Percentiles rank a stretch among this genome's conserved stretches.
phyloP scores from a whole-genome alignment of 2,797 vertebrate genomes.

The Hippoglossus hippoglossus region DNA sequence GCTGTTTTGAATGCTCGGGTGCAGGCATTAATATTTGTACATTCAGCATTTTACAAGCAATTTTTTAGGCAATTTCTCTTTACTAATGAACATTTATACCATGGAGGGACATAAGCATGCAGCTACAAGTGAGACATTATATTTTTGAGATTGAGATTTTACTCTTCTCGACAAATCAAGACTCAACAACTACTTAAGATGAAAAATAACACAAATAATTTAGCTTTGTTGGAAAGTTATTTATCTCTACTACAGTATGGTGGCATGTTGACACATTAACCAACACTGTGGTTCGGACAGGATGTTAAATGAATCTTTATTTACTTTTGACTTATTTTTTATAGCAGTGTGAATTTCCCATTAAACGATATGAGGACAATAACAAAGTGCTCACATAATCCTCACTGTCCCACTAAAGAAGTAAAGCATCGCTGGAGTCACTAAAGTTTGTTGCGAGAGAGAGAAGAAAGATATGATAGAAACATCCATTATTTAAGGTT shows the following conservation, averaged over 20 bases:
- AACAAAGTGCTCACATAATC: slow-evolving; percentile 30
- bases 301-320: slow-evolving; percentile 2
- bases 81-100: no score
- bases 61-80: no score
- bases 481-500: no score
- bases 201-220: not conserved
- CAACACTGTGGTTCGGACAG: not conserved
- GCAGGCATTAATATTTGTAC: no score
- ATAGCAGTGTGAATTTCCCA: slow-evolving; percentile 37
- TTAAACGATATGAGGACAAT: slow-evolving; percentile 46
- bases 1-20: no score
- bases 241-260: not conserved
- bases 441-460: not conserved
- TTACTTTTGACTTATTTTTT: slow-evolving; percentile 29
- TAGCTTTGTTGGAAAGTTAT: not conserved
- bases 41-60: no score
- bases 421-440: slow-evolving; percentile 26
- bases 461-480: no score
- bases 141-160: not conserved
- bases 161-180: no score
- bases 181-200: not conserved
- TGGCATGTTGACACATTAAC: not conserved
- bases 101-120: no score
- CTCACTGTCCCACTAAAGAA: slow-evolving; percentile 19
- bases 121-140: no score